phyloP scores from a whole-genome alignment of 2,113 vertebrate species.

The Caranx melampygus region DNA sequence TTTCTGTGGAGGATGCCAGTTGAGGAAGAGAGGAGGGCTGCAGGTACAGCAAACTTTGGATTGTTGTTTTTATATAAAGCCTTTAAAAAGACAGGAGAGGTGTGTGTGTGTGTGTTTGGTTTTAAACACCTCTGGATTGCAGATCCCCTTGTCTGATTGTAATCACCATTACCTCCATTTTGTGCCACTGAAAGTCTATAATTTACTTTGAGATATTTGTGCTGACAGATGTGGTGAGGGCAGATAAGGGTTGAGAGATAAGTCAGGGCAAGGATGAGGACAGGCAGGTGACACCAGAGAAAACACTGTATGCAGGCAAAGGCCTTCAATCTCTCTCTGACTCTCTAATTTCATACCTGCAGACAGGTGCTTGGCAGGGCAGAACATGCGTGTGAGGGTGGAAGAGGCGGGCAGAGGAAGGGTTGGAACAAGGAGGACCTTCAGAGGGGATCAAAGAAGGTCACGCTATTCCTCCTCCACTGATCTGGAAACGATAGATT shows the following conservation, averaged over 20 bases:
- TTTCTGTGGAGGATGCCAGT: not conserved
- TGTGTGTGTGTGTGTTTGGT: conserved; percentile 2
- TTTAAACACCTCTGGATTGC: conserved; percentile 62
- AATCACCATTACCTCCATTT: conserved; percentile 72
- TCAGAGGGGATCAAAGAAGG: conserved; percentile 79
- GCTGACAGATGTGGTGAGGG: conserved; percentile 68
- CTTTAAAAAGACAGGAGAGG: conserved; percentile 1
- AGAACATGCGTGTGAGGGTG: conserved; percentile 39
- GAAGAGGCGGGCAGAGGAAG: conserved; percentile 35
- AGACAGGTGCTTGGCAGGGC: conserved; percentile 83
- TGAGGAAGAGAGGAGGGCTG: conserved; percentile 2
- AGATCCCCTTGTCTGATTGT: conserved; percentile 67
- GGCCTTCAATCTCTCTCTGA: conserved; percentile 38
- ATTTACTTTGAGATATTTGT: conserved; percentile 63
- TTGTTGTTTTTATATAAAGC: not conserved
- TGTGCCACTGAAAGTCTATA: conserved; percentile 60
- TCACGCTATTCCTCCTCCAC: conserved; percentile 68
- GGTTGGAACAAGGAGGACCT: conserved; percentile 65
- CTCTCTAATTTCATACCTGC: conserved; percentile 79
- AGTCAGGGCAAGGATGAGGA: conserved; percentile 29
- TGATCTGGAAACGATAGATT: conserved; percentile 82
- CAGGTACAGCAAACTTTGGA: conserved; percentile 16
- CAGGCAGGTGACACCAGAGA: conserved; percentile 53
- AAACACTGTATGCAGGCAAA: conserved; percentile 54
- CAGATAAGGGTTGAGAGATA: conserved; percentile 56